Conservation (phyloP, 2,113 vertebrate genomes). For the Phaethornis superciliosus region DNA sequence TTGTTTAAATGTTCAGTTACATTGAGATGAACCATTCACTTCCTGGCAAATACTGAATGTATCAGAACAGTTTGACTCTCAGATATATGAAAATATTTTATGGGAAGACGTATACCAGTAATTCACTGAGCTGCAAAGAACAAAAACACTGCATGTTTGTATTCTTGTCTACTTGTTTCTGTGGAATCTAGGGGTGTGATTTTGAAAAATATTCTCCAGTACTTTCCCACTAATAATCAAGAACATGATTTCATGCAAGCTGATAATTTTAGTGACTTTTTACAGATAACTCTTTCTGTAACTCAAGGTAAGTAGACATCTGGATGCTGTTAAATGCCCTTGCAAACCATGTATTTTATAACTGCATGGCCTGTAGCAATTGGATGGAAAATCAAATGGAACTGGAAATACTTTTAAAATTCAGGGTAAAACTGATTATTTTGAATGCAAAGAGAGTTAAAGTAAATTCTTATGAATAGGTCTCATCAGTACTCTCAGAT, state of each 20-base stretch:
- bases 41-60: conserved; percentile 61
- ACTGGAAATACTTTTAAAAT: not conserved
- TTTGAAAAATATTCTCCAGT: conserved; percentile 26
- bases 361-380: not conserved
- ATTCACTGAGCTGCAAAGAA: conserved; percentile 65
- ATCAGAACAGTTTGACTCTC: conserved; percentile 58
- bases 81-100: conserved; percentile 70
- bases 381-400: not conserved
- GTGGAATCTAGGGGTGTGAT: not conserved
- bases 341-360: not conserved
- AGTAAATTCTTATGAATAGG: not conserved
- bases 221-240: not conserved
- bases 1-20: conserved; percentile 38
- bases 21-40: conserved; percentile 30
- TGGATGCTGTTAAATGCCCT: not conserved
- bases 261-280: not conserved
- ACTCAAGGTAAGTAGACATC: not conserved
- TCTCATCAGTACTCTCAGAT: not conserved
- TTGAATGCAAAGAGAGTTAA: not conserved
- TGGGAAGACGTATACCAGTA: conserved; percentile 57
- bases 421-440: not conserved
- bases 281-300: not conserved
- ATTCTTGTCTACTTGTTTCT: conserved; percentile 28
- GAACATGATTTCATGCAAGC: not conserved
- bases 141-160: conserved; percentile 57